Base-by-base conservation (phyloP, 2,888 invertebrate genomes). In the Nymphalis c-album region DNA sequence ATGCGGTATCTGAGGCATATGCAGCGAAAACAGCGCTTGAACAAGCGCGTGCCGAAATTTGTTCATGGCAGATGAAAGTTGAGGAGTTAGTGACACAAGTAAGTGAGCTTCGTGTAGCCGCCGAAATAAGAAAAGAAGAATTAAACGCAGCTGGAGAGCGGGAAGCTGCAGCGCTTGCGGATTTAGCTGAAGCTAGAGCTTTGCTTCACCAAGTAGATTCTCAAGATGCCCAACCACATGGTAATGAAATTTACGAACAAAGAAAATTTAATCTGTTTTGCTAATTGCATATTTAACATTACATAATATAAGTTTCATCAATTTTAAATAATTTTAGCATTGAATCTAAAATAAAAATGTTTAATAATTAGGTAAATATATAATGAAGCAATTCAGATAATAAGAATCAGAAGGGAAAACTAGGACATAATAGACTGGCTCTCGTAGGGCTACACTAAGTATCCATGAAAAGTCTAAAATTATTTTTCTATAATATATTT, bases 171-270 rank as follows among this genome's bases (percentile, higher is more conserved):
- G 86, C 86, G 0, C 73, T 91, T 6, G 87, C 88, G 0, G 91
- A 91, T 17, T 69, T 91, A 61, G 86, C 88, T 0, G 91, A 91
- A 73, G 85, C 87, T 0, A 83, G 81, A 60, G 90, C 88, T 8
- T 78, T 87, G 84, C 74, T 91, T 62, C 86, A 90, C 65, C 91
- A 90, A 76, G 85, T 78, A 46, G 82, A 86, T 70, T 72, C 84
- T 3, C 86, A 86, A 66, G 89, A 90, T 46, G 67, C 83, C 47
- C 85, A 90, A 70, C 87, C 90, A 40, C 90, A 91, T 79, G 91
- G 91, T 91, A 77, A 61, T 48, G 10, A 2, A 48, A 48, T 48
- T 48, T 18, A n/a, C 0, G 8, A n/a, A 48, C 6, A n/a, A 48
- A 17, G 26, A 40, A 40, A 10, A 13, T 13, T 13, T 10, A 13